Base-by-base conservation (phyloP, 2,797 vertebrate genomes). In the Clamator glandarius region DNA sequence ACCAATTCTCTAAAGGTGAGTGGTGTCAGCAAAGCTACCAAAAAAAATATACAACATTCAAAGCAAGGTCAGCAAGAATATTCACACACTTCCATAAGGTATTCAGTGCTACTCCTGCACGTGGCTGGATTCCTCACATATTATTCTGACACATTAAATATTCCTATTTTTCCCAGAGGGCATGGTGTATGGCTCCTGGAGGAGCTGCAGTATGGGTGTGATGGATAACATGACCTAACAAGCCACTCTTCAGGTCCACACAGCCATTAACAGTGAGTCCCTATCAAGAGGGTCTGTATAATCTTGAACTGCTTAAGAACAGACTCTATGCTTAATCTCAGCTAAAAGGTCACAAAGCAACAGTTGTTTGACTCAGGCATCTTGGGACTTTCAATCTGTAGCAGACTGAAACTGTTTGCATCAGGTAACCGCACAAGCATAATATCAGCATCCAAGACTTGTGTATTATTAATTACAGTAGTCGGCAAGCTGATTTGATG, bases 221-320 rank as follows among this genome's bases (percentile, higher is more conserved):
- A 51, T 15, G 25, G 63, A 14, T 3, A 11, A 31, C 1, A 2
- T 16, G 52, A 41, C 35, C 1, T 0, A 39, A 20, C n/a, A 7
- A 64, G 35, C n/a, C 25, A 12, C 17, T 8, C 31, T 59, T 44
- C 20, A 14, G 41, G 16, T 33, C 46, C n/a, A 42, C 15, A 13
- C 0, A 26, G 39, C 33, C 46, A 21, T n/a, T 12, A 36, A 39
- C 1, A 57, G 4, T 0, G 3, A 76, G 35, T 16, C 26, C 70
- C 66, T 41, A 6, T 5, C 23, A 42, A 57, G 29, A 58, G 74
- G 55, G 24, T 5, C 10, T 15, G 3, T 7, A 29, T 54, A 57
- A 12, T 36, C 33, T 11, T 48, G 10, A 48, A 36, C 12, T n/a
- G 16, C 14, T 75, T n/a, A 52, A 58, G 14, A 66, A 25, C 16